phyloP scores from a whole-genome alignment of 2,888 invertebrate species.

The Scotopteryx bipunctaria region DNA sequence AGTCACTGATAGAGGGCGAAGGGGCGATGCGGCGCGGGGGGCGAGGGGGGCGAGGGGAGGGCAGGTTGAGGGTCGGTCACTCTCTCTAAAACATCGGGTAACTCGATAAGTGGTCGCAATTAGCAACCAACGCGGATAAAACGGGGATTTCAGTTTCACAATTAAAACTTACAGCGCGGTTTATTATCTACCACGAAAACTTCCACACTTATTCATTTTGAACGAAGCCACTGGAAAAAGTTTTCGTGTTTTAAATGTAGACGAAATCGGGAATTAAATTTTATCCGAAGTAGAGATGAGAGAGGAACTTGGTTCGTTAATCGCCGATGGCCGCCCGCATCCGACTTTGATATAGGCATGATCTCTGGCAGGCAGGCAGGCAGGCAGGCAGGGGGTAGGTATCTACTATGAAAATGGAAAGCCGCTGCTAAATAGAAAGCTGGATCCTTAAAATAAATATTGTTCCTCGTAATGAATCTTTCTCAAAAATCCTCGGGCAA shows the following conservation, averaged over 20 bases:
- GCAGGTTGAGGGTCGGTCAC: constrained; percentile 21
- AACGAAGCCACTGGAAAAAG: constrained; percentile 40
- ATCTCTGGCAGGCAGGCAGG: too few relatives aligned
- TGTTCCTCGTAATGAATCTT: constrained; percentile 21
- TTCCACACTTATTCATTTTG: constrained; percentile 47
- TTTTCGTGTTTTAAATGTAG: constrained; percentile 40
- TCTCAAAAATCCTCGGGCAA: constrained; percentile 24
- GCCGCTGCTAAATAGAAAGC: background rate
- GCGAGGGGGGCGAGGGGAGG: background rate
- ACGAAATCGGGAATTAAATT: constrained; percentile 40
- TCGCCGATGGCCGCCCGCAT: background rate
- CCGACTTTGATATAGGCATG: too few relatives aligned
- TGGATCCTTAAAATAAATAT: constrained; percentile 6
- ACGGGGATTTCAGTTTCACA: constrained; percentile 45
- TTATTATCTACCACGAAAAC: constrained; percentile 48
- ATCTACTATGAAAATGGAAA: too few relatives aligned
- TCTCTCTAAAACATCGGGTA: constrained; percentile 32
- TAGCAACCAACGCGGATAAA: constrained; percentile 38
- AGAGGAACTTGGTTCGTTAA: constrained; percentile 1
- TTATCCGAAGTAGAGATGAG: constrained; percentile 3
- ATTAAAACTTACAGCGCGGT: constrained; percentile 50
- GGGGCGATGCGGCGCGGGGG: background rate
- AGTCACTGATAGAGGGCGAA: constrained; percentile 24
- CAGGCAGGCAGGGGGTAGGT: too few relatives aligned
- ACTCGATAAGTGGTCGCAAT: constrained; percentile 47